phyloP scores from a whole-genome alignment of 2,888 invertebrate genomes.

The Mythimna lalbum region DNA sequence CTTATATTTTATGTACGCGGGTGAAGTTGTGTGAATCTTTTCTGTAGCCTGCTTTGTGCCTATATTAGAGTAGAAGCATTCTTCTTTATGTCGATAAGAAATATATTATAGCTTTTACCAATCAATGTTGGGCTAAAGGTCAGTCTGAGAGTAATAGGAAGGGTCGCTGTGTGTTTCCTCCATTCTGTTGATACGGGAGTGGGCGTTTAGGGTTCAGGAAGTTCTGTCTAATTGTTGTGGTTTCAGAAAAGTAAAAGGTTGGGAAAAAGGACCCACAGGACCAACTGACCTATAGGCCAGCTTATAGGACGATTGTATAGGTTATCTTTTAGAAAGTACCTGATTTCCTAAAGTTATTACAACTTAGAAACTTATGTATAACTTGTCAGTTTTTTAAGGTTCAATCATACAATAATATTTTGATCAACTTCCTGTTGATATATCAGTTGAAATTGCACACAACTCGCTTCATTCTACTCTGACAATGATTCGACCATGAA shows the following conservation, averaged over 20 bases:
- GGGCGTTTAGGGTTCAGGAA: not conserved
- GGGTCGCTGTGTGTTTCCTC: not conserved
- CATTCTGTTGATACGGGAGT: not conserved
- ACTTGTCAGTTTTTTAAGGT: conserved; percentile 1
- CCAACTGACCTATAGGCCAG: not conserved
- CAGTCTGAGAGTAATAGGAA: not conserved
- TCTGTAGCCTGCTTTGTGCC: not conserved
- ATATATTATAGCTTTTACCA: not conserved
- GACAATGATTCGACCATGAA: no score
- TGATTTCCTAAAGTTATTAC: not conserved
- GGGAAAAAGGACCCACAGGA: not conserved
- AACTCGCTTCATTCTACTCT: no score
- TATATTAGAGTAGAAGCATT: not conserved
- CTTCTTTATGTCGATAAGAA: not conserved
- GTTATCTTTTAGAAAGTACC: not conserved
- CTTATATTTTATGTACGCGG: no score
- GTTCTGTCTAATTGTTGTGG: not conserved
- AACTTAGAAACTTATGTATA: not conserved
- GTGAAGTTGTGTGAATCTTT: no score
- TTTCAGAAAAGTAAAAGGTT: not conserved
- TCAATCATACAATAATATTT: not conserved
- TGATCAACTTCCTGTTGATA: not conserved
- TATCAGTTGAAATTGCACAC: not conserved
- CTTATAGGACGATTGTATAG: no score
- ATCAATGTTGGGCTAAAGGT: not conserved